Conservation (phyloP, 2,113 vertebrate species). For the Cricetomys ansorgei region DNA sequence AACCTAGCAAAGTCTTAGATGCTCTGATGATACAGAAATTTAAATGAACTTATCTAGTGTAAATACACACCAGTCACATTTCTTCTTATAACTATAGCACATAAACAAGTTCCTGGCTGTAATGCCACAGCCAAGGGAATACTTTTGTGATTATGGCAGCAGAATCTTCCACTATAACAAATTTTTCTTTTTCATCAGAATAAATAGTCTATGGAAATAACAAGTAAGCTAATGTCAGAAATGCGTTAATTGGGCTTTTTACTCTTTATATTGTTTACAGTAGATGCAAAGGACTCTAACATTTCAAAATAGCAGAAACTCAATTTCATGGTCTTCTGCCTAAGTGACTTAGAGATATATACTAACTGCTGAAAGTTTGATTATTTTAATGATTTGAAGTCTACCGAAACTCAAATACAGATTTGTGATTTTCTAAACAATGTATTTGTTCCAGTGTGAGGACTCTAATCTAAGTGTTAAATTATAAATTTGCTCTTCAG, state of each 20-base stretch:
- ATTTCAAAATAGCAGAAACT: slow-evolving; percentile 80
- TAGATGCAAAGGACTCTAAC: slow-evolving; percentile 66
- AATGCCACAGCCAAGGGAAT: not conserved
- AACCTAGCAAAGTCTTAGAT: not conserved
- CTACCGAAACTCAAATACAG: slow-evolving; percentile 71
- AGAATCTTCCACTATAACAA: slow-evolving; percentile 52
- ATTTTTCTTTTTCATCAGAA: slow-evolving; percentile 51
- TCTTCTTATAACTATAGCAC: not conserved
- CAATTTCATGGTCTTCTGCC: slow-evolving; percentile 83
- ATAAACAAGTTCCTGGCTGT: not conserved
- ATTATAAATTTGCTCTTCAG: slow-evolving; percentile 68
- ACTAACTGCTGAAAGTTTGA: slow-evolving; percentile 80
- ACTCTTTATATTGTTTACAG: slow-evolving; percentile 76
- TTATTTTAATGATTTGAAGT: slow-evolving; percentile 83
- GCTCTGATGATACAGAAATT: not conserved
- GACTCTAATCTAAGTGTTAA: slow-evolving; percentile 69
- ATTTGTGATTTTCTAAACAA: slow-evolving; percentile 79
- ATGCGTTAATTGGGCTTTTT: slow-evolving; percentile 81
- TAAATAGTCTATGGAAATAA: slow-evolving; percentile 63
- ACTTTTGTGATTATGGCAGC: slow-evolving; percentile 33
- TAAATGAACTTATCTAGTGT: not conserved
- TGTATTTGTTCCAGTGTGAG: slow-evolving; percentile 74
- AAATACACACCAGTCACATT: not conserved
- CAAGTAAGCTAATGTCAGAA: slow-evolving; percentile 78
- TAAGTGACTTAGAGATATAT: slow-evolving; percentile 81